Conservation (phyloP, 2,797 vertebrate genomes). For the Cygnus olor region DNA sequence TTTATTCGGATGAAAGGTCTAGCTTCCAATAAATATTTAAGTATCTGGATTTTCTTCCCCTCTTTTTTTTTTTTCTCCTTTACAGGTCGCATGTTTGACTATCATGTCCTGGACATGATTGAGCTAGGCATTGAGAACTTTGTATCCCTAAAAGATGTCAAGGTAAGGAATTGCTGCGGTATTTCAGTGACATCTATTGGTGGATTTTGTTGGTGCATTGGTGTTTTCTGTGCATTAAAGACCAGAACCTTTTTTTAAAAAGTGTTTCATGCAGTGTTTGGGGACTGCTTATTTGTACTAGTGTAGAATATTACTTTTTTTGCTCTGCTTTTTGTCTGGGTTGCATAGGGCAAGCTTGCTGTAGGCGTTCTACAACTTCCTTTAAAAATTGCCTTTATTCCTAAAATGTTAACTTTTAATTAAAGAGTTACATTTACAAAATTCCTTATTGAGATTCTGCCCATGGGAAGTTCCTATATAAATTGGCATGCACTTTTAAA, state of each 20-base stretch:
- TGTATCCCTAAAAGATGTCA: conserved; percentile 87
- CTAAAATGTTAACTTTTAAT: neutral
- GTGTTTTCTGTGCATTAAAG: neutral
- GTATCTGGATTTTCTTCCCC: neutral
- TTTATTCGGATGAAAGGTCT: neutral
- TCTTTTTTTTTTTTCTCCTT: conserved; percentile 1
- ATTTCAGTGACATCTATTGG: conserved; percentile 46
- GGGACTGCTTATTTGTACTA: neutral
- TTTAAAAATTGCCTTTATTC: neutral
- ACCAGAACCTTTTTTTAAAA: neutral
- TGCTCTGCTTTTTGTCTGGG: neutral
- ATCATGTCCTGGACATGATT: conserved; percentile 95
- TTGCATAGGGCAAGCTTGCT: neutral
- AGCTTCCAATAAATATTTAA: neutral
- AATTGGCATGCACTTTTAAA: neutral
- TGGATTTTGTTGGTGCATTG: neutral
- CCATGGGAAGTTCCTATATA: neutral
- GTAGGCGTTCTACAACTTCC: neutral
- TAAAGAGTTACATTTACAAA: neutral
- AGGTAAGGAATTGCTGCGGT: conserved; percentile 79
- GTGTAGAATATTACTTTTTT: neutral
- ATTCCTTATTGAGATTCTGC: neutral
- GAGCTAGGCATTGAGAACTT: conserved; percentile 94
- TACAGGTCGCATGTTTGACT: conserved; percentile 96
- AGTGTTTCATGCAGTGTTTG: accelerated